Base-by-base conservation (phyloP, 2,888 invertebrate species). In the Ichneumoninae sp. region DNA sequence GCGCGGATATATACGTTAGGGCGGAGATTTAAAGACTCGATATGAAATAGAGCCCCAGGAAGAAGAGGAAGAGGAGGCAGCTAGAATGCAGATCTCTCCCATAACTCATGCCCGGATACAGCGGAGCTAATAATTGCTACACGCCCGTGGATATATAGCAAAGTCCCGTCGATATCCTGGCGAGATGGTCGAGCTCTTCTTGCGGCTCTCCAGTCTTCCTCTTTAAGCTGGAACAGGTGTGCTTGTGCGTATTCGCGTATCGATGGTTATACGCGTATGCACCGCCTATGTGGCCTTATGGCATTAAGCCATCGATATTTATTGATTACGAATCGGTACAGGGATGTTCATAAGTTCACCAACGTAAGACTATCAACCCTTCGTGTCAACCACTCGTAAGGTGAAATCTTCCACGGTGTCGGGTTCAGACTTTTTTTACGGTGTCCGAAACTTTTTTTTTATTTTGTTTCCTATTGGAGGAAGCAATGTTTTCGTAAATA, bases 21-120 rank as follows among this genome's bases (percentile, higher is more conserved):
- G 89, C 89, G 90, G 89, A 91, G 91, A 91, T 91, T 91, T 89
- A 89, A 89, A 90, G 90, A 89, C 88, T 90, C 90, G 91, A 91
- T 91, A 90, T 90, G 88, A 88, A 88, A 88, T 86, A 85, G 87
- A 88, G 88, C 87, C 88, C 71, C 75, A 66, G 80, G 83, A 80
- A 80, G 80, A 83, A 76, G 79, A 79, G 82, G 82, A 85, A 86
- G 86, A 85, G 80, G 84, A 81, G 71, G 75, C 83, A 79, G 81
- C 75, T 83, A 88, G 87, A 89, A 89, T 88, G 88, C 89, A 88
- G 88, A 89, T 88, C 88, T 89, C 89, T 89, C 88, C 81, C 86
- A 88, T 88, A 89, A 89, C 87, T 89, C 88, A 88, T 85, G 80
- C 80, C 86, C 83, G 80, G 89, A 90, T 91, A 91, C 91, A 77